These are phyloP conservation scores for Cheilosia impressa DNA, from an alignment of 2,888 invertebrate species.

Conservation along the genomic window DNA sequence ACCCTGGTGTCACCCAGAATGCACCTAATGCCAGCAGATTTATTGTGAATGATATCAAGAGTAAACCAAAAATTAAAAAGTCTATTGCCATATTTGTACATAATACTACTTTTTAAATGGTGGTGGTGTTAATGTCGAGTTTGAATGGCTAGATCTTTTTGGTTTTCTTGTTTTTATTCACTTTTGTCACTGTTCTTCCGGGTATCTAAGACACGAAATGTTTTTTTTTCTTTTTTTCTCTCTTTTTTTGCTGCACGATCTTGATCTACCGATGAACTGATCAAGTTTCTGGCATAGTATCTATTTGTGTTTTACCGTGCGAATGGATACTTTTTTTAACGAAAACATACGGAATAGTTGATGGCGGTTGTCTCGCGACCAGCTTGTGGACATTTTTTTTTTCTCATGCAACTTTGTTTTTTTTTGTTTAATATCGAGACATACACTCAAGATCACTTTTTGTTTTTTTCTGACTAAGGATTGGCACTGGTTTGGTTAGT, in stretches of 20 bases:
- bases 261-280: conserved; percentile 52
- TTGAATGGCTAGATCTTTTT: conserved; percentile 47
- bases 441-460: conserved; percentile 54
- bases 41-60: conserved; percentile 83
- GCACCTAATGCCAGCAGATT: conserved; percentile 83
- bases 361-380: conserved; percentile 36
- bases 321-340: conserved; percentile 42
- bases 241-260: conserved; percentile 38
- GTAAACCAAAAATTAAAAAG: conserved; percentile 83
- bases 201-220: conserved; percentile 8
- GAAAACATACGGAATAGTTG: conserved; percentile 23
- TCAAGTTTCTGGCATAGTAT: conserved; percentile 53
- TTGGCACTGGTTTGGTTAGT: conserved; percentile 72
- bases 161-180: conserved; percentile 4
- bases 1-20: conserved; percentile 83
- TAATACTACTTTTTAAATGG: conserved; percentile 76
- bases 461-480: conserved; percentile 43
- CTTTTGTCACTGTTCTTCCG: conserved; percentile 27
- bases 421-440: not conserved
- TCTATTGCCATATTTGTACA: conserved; percentile 83
- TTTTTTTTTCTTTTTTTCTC: conserved; percentile 7
- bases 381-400: conserved; percentile 67
- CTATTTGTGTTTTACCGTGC: conserved; percentile 48
- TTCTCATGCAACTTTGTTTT: conserved; percentile 5
- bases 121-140: conserved; percentile 11